phyloP scores from a whole-genome alignment of 1,140 invertebrate species.

The Solenopsis invicta region DNA sequence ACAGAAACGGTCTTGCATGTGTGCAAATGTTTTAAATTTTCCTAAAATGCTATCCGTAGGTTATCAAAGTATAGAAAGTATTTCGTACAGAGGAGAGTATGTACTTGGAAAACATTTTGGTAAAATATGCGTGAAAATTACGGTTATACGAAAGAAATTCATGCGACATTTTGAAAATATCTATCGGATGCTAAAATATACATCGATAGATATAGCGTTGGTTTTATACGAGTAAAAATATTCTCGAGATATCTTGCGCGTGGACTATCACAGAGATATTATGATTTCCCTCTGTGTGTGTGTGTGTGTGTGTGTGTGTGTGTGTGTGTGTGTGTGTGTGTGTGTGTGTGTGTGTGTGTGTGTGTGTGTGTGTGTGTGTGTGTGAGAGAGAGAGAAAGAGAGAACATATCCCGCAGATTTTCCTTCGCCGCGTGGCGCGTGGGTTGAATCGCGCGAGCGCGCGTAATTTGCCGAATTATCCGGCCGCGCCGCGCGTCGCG shows the following conservation, averaged over 20 bases:
- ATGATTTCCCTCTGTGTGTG: conserved; percentile 6
- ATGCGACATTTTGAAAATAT: background rate
- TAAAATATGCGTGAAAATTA: background rate
- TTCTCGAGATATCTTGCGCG: conserved; percentile 5
- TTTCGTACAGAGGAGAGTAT: background rate
- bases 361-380: too few relatives aligned
- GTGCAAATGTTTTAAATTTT: background rate
- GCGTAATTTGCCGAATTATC: conserved; percentile 42
- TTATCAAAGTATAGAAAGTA: background rate
- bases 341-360: too few relatives aligned
- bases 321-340: too few relatives aligned
- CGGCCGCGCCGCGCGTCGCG: background rate
- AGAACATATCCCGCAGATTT: conserved; percentile 2
- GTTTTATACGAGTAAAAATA: background rate
- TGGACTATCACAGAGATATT: background rate
- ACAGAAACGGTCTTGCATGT: background rate
- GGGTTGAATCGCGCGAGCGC: background rate
- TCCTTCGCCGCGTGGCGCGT: background rate
- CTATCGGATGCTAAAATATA: background rate
- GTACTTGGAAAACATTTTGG: background rate
- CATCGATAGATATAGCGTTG: background rate
- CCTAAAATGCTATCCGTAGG: background rate
- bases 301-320: too few relatives aligned
- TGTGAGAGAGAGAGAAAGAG: too few relatives aligned
- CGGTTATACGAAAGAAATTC: conserved; percentile 8